phyloP scores from a whole-genome alignment of 2,113 vertebrate species.

The Microtus richardsoni region DNA sequence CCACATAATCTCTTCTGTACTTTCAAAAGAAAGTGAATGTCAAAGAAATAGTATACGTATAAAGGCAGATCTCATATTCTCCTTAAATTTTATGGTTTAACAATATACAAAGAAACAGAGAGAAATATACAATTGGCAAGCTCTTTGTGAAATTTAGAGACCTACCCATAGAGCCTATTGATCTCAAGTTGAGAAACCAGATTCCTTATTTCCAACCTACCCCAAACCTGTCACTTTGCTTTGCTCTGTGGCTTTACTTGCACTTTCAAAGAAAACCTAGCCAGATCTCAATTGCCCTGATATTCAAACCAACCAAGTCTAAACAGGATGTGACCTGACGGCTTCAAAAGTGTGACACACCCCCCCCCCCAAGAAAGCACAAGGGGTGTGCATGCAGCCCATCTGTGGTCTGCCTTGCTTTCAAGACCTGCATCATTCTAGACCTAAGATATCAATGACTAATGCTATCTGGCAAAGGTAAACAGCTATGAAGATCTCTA shows the following conservation, averaged over 20 bases:
- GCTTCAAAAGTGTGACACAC: background rate
- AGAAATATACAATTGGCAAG: background rate
- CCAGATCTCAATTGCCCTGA: background rate
- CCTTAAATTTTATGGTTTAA: background rate
- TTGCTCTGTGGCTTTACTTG: background rate
- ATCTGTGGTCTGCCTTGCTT: background rate
- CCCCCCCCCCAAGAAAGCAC: no score
- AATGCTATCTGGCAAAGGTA: conserved; percentile 52
- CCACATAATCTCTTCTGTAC: no score
- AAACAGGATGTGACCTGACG: no score
- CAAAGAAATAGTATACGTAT: background rate
- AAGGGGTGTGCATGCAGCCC: background rate
- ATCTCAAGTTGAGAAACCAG: background rate
- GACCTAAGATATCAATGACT: background rate
- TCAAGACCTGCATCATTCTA: background rate
- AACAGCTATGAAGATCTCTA: conserved; percentile 71
- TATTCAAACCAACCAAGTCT: background rate
- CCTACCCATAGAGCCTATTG: background rate
- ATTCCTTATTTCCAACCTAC: no score
- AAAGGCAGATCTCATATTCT: background rate
- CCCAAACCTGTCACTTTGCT: background rate
- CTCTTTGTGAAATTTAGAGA: background rate
- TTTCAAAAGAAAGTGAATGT: background rate
- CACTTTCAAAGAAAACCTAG: background rate
- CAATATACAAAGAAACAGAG: background rate